Conservation (phyloP, 1,140 invertebrate genomes). For the Drosophila pseudoananassae region DNA sequence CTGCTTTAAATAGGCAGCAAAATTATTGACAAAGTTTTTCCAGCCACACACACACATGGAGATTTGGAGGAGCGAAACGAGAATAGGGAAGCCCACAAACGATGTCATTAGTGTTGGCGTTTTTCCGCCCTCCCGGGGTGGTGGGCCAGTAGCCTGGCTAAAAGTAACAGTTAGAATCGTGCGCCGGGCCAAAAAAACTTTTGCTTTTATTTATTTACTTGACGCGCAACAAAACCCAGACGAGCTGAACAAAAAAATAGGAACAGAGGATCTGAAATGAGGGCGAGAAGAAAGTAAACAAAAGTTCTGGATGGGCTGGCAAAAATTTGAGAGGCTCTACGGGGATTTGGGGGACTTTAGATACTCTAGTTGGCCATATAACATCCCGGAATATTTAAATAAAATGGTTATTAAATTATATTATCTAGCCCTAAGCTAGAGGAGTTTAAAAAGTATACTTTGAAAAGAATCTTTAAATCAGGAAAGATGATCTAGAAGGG, state of each 20-base stretch:
- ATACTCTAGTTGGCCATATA: conserved; percentile 1
- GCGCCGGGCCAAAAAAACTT: conserved; percentile 67
- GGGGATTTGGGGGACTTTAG: background rate
- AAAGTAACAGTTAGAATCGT: conserved; percentile 62
- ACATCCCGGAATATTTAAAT: conserved; percentile 15
- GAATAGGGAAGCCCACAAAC: conserved; percentile 58
- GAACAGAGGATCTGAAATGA: conserved; percentile 11
- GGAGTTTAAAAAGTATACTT: background rate
- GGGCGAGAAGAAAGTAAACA: conserved; percentile 40
- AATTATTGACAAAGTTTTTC: conserved; percentile 77
- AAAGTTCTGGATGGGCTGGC: conserved; percentile 45
- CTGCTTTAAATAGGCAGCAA: conserved; percentile 77
- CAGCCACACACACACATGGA: conserved; percentile 63
- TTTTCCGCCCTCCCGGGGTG: conserved; percentile 20
- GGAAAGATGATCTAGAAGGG: conserved; percentile 30
- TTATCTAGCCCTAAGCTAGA: background rate
- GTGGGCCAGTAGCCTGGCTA: conserved; percentile 15
- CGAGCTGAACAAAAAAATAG: conserved; percentile 15
- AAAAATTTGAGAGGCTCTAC: conserved; percentile 12
- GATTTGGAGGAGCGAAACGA: conserved; percentile 12
- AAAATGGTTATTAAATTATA: conserved; percentile 9
- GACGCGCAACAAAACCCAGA: conserved; percentile 42
- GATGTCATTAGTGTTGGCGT: conserved; percentile 73
- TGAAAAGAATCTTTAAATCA: too few species aligned
- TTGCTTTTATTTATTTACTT: conserved; percentile 79